These are phyloP conservation scores for Catamblyrhynchus diadema DNA, from an alignment of 2,797 vertebrate species.

Conservation along the genomic window DNA sequence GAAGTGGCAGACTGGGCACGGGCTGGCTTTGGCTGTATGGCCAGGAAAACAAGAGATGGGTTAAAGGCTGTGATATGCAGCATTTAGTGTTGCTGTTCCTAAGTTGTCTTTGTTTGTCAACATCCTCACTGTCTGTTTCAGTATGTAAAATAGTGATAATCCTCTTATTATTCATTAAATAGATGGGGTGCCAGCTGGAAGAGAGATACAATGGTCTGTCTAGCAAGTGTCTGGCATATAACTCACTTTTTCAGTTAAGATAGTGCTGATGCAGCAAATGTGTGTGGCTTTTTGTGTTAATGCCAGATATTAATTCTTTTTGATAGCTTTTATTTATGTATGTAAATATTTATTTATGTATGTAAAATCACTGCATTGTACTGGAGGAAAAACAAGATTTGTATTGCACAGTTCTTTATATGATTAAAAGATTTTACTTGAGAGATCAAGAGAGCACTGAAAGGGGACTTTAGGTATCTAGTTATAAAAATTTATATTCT, in stretches of 20 bases:
- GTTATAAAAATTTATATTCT: background rate
- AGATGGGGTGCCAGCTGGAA: background rate
- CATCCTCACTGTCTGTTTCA: background rate
- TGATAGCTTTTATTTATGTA: background rate
- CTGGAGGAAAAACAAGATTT: background rate
- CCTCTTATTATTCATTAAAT: background rate
- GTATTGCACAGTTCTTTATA: background rate
- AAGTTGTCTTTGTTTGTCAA: background rate
- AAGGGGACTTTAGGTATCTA: background rate
- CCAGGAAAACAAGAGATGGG: background rate
- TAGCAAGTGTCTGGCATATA: background rate
- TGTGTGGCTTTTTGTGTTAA: background rate
- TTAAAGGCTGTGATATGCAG: background rate
- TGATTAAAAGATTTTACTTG: background rate
- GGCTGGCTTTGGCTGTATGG: background rate
- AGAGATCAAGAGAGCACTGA: background rate
- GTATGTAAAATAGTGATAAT: background rate
- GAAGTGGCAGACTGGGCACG: background rate
- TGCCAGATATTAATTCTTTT: background rate
- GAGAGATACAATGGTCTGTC: background rate
- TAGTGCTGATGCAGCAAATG: background rate
- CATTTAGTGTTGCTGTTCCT: background rate
- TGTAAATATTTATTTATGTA: background rate
- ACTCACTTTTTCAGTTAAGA: background rate
- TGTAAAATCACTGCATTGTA: background rate